Evolutionary conservation across 2,113 vertebrate genomes (phyloP), one percentile per base, ranked within the genome.

Genomic region (Manacus vitellinus): DNA sequence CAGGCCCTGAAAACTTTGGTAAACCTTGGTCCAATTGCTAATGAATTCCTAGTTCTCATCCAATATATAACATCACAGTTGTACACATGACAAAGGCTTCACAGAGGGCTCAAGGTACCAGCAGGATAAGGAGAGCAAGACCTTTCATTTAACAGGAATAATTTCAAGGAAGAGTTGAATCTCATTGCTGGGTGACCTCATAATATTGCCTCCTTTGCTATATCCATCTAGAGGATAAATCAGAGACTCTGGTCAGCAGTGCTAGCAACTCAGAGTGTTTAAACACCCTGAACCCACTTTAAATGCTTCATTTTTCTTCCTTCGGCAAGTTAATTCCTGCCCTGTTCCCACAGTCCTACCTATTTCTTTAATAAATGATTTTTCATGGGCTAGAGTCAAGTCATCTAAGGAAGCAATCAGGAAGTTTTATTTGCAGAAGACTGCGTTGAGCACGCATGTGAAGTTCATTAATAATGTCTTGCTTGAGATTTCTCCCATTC

Each of bases 31-130:
- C 65, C 61, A 83, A 81, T 37, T 94, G 72, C 85, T 94, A 92
- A 96, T 91, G 93, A 95, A 95, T 94, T 96, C 95, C 89, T 87
- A 94, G 56, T 56, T 89, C 89, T 59, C 65, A 84, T 92, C 96
- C 96, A 96, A 92, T 35, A 49, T 75, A 18, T n/a, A 95, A 89
- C 76, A 75, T 89, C 91, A 92, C 80, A 87, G 70, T 21, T 44
- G n/a, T 72, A 65, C 66, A 68, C 10, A 23, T 10, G 46, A 92
- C 88, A 94, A 81, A 89, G 44, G 39, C 76, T 85, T 86, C 47
- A 87, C 33, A 88, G 81, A 67, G 33, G 12, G 14, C 65, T 81
- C 46, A 51, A 77, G 35, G n/a, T 75, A 85, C 15, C n/a, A 81
- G 33, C 23, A 77, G 51, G 15, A 65, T 44, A 78, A 78, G 33